These are phyloP conservation scores for Geopemphigus sp. DNA, from an alignment of 1,140 invertebrate species.

Conservation along the genomic window DNA sequence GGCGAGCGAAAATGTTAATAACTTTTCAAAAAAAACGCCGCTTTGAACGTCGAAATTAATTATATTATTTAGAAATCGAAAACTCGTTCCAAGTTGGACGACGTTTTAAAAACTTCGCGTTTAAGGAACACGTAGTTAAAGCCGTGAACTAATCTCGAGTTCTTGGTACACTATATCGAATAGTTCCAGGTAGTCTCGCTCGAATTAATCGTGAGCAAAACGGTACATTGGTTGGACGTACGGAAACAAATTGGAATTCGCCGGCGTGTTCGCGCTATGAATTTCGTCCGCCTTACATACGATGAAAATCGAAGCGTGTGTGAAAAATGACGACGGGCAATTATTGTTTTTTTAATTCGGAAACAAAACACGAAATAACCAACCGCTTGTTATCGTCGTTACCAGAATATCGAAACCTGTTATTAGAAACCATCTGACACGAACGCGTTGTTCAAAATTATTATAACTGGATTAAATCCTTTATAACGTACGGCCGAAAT, in stretches of 20 bases:
- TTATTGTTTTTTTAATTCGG: conserved; percentile 1
- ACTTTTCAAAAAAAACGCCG: background rate
- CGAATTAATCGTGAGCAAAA: background rate
- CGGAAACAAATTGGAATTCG: background rate
- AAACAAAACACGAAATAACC: background rate
- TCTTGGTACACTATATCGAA: background rate
- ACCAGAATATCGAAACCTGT: background rate
- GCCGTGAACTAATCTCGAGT: background rate
- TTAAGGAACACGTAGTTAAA: background rate
- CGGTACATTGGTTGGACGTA: background rate
- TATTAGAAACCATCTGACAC: conserved; percentile 10
- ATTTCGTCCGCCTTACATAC: background rate
- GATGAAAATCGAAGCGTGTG: no score
- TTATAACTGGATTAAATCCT: conserved; percentile 25
- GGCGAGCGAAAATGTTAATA: background rate
- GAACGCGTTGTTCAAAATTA: background rate
- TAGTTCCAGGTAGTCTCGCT: no score
- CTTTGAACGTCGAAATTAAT: background rate
- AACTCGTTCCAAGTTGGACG: background rate
- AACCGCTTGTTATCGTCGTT: background rate
- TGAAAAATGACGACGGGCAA: background rate
- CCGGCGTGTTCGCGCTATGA: no score
- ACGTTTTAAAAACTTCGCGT: background rate
- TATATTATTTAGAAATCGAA: conserved; percentile 14
- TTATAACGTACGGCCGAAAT: background rate